Percentiles rank a stretch among this genome's conserved stretches.
Evolutionary conservation across 2,797 vertebrate genomes (phyloP).

Genomic region (Microcaecilia unicolor): DNA sequence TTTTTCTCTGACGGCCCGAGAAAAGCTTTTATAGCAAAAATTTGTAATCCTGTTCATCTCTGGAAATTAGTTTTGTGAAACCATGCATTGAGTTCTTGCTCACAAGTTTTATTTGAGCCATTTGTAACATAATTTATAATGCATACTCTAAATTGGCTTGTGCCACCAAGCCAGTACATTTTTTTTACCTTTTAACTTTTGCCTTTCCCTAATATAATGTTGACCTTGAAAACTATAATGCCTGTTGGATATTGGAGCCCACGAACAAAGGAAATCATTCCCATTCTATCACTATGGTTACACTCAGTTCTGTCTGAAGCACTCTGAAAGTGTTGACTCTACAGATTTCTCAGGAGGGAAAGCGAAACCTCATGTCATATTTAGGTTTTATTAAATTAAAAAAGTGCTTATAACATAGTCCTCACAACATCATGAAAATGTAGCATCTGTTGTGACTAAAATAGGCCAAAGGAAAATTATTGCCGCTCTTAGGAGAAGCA

Average conservation of each 20-base stretch:
- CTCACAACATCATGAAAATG: constrained; percentile 26
- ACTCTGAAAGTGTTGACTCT: constrained; percentile 50
- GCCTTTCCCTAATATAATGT: constrained; percentile 59
- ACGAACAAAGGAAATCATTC: constrained; percentile 69
- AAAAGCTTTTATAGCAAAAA: constrained; percentile 56
- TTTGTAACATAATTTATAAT: constrained; percentile 62
- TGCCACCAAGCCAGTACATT: constrained; percentile 54
- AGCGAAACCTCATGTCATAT: constrained; percentile 51
- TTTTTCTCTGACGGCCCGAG: constrained; percentile 52
- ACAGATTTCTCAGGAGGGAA: constrained; percentile 48
- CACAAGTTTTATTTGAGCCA: constrained; percentile 61
- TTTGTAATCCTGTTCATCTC: constrained; percentile 53
- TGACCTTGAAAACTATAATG: constrained; percentile 66
- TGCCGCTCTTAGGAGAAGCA: not conserved
- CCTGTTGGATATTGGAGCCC: constrained; percentile 61
- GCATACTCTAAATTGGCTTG: constrained; percentile 60
- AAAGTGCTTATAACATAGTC: constrained; percentile 33
- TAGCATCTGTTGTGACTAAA: constrained; percentile 4
- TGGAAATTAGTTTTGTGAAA: constrained; percentile 62
- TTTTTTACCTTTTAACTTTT: constrained; percentile 63
- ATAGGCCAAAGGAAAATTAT: constrained; percentile 5
- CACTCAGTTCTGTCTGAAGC: constrained; percentile 49
- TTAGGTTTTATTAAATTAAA: constrained; percentile 55
- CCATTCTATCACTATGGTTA: constrained; percentile 74
- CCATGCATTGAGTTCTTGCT: constrained; percentile 58